Evolutionary conservation across 2,113 vertebrate species (phyloP).

Genomic region (Xyrauchen texanus): DNA sequence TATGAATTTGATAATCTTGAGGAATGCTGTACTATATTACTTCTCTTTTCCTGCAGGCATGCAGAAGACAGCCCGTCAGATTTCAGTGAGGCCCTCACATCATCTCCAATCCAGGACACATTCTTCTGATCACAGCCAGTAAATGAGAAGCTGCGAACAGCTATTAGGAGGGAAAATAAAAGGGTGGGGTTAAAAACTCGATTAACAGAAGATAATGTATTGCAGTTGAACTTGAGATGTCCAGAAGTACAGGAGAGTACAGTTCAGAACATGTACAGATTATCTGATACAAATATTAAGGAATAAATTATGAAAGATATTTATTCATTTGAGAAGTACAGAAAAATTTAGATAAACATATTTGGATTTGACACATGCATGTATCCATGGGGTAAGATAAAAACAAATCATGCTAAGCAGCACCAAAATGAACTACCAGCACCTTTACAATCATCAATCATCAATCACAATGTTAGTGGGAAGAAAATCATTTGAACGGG

Average conservation of each 20-base stretch:
- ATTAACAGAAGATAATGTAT: conserved; percentile 11
- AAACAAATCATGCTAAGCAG: conserved; percentile 24
- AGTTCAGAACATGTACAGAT: not conserved
- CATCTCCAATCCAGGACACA: conserved; percentile 76
- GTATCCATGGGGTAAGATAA: not conserved
- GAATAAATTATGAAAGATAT: conserved; percentile 25
- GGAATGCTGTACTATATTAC: conserved; percentile 60
- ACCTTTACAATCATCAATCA: too few relatives aligned
- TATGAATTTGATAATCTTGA: not conserved
- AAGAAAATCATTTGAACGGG: too few relatives aligned
- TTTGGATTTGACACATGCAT: conserved; percentile 28
- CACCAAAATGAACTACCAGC: not conserved
- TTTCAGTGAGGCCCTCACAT: conserved; percentile 63
- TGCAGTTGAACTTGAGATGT: not conserved
- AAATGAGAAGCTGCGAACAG: conserved; percentile 80
- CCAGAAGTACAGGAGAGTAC: not conserved
- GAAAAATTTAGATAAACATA: not conserved
- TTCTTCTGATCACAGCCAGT: conserved; percentile 71
- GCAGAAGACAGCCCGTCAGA: conserved; percentile 67
- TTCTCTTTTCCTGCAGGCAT: conserved; percentile 83
- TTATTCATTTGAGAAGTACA: conserved; percentile 24
- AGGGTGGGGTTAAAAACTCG: conserved; percentile 31
- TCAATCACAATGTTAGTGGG: too few relatives aligned
- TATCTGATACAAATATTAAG: conserved; percentile 11
- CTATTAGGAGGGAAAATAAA: conserved; percentile 65